Conservation (phyloP, 2,797 vertebrate species). For the Loriculus beryllinus region DNA sequence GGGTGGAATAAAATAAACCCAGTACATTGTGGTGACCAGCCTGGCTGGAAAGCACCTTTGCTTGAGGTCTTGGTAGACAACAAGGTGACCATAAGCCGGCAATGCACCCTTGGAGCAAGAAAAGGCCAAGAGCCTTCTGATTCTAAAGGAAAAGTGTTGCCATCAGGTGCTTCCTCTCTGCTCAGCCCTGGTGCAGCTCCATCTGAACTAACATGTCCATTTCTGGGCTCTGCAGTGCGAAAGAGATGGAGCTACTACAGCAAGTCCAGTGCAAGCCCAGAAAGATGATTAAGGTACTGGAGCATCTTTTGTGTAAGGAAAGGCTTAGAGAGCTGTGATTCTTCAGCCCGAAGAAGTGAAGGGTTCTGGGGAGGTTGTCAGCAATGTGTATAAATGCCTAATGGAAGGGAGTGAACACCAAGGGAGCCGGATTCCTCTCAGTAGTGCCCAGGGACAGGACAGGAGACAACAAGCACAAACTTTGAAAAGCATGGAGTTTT, state of each 20-base stretch:
- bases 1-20: not conserved
- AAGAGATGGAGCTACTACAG: not conserved
- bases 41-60: not conserved
- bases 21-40: not conserved
- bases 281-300: not conserved
- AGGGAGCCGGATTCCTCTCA: not conserved
- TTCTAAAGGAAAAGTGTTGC: not conserved
- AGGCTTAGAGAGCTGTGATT: not conserved
- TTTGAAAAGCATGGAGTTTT: not conserved
- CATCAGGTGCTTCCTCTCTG: not conserved
- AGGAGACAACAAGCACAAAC: not conserved
- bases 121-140: not conserved
- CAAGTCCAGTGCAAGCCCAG: not conserved
- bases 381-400: not conserved
- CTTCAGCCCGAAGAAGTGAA: not conserved
- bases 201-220: not conserved
- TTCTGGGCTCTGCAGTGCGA: not conserved
- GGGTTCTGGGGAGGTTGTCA: rapidly evolving
- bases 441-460: not conserved
- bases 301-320: not conserved
- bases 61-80: not conserved
- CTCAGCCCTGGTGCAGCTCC: not conserved
- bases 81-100: not conserved
- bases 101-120: rapidly evolving
- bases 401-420: not conserved